A percentile compares a stretch with the other conserved stretches of the same genome.
Evolutionary conservation across 1,140 invertebrate genomes (phyloP).

Genomic region (Cydia fagiglandana): DNA sequence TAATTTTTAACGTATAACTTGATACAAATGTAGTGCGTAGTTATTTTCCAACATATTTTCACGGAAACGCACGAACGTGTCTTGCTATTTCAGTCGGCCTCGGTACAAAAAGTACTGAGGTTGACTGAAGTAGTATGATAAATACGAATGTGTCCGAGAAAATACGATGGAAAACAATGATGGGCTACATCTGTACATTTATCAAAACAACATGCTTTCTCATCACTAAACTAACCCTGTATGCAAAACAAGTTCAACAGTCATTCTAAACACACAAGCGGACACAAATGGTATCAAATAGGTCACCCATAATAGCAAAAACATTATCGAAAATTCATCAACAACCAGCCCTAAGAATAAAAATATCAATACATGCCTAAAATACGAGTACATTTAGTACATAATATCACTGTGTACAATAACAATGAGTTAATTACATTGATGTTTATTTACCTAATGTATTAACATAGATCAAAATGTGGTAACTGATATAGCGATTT

Average conservation of each 20-base stretch:
- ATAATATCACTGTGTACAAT: slow-evolving; percentile 22
- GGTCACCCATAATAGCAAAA: slow-evolving; percentile 5
- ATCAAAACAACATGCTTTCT: neutral
- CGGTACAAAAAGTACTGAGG: too few species aligned
- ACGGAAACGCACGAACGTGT: too few species aligned
- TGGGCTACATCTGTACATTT: neutral
- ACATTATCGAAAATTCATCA: slow-evolving; percentile 11
- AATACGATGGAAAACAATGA: too few species aligned
- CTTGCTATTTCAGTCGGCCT: too few species aligned
- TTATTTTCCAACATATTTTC: too few species aligned
- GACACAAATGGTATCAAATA: slow-evolving; percentile 12
- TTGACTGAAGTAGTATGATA: too few species aligned
- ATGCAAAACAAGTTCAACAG: slow-evolving; percentile 13
- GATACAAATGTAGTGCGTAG: neutral
- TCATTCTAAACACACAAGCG: slow-evolving; percentile 8
- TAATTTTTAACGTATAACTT: slow-evolving; percentile 1
- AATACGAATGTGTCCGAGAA: too few species aligned
- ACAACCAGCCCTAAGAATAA: slow-evolving; percentile 12
- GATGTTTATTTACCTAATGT: slow-evolving; percentile 4
- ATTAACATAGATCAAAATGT: slow-evolving; percentile 1
- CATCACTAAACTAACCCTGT: slow-evolving; percentile 24
- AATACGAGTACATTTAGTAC: slow-evolving; percentile 28
- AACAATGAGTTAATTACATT: slow-evolving; percentile 22
- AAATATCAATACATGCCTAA: slow-evolving; percentile 28
- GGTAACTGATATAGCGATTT: slow-evolving; percentile 11